Evolutionary conservation across 2,797 vertebrate genomes (phyloP).

Genomic region (Phataginus tetradactyla): DNA sequence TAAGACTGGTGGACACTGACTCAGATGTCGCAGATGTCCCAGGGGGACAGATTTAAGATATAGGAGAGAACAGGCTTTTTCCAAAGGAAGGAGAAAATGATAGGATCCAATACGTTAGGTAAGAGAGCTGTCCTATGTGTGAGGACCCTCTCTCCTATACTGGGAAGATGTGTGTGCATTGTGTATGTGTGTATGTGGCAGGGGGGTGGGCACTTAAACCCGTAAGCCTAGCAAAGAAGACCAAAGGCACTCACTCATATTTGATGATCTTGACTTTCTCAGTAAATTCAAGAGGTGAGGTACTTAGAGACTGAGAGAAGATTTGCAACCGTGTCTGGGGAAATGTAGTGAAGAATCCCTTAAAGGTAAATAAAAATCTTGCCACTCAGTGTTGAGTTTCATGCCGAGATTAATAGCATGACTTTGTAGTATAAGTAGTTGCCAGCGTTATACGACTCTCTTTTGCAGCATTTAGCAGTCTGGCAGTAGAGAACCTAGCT

Average conservation of each 20-base stretch:
- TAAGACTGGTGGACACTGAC: background rate
- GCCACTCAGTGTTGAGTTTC: background rate
- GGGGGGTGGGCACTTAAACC: background rate
- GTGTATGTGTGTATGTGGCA: background rate
- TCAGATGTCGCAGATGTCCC: background rate
- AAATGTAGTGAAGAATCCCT: background rate
- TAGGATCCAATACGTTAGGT: background rate
- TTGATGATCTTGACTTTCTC: conserved; percentile 12
- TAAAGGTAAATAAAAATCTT: background rate
- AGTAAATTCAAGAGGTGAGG: background rate
- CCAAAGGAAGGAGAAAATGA: background rate
- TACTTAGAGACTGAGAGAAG: background rate
- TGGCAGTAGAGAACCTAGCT: background rate
- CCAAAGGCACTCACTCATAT: background rate
- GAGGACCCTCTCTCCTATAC: background rate
- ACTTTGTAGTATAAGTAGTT: background rate
- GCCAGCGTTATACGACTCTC: background rate
- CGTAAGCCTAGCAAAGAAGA: background rate
- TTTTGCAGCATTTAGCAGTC: conserved; percentile 17
- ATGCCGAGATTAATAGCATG: background rate
- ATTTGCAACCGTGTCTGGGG: background rate
- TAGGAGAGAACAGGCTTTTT: background rate
- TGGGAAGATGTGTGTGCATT: background rate
- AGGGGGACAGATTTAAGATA: background rate
- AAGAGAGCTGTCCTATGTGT: background rate